These are phyloP conservation scores for Lipophrys pholis DNA, from an alignment of 2,113 vertebrate genomes.

Conservation along the genomic window DNA sequence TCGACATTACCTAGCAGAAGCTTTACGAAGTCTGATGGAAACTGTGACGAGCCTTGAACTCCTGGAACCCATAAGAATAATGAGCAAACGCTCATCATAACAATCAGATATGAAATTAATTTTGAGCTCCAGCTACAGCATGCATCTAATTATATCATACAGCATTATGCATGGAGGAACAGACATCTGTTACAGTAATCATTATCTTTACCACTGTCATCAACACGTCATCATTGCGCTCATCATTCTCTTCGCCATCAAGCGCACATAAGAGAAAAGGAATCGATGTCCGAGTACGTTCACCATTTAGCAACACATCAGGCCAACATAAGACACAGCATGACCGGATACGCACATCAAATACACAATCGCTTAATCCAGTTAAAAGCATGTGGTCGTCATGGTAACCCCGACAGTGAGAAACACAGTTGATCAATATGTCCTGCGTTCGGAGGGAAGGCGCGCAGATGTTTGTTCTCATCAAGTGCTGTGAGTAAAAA, in stretches of 20 bases:
- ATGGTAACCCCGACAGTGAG: conserved; percentile 60
- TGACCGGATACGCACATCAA: conserved; percentile 34
- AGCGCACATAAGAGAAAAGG: not conserved
- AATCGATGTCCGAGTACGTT: not conserved
- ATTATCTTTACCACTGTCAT: conserved; percentile 47
- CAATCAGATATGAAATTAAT: conserved; percentile 34
- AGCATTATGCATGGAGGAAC: conserved; percentile 51
- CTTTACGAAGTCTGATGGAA: conserved; percentile 21
- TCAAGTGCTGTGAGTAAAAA: conserved; percentile 24
- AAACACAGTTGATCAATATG: conserved; percentile 39
- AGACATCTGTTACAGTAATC: conserved; percentile 60
- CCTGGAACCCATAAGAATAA: conserved; percentile 26
- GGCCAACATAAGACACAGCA: conserved; percentile 1
- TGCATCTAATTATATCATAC: conserved; percentile 45
- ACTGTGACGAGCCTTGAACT: conserved; percentile 24
- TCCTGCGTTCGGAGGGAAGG: conserved; percentile 34
- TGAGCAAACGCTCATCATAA: conserved; percentile 16
- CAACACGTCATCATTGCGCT: conserved; percentile 38
- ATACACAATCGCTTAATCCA: conserved; percentile 61
- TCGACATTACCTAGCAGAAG: not conserved
- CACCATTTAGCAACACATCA: conserved; percentile 14
- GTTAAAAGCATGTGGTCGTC: conserved; percentile 56
- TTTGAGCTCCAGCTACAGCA: conserved; percentile 31
- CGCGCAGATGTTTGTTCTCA: conserved; percentile 53
- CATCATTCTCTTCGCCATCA: conserved; percentile 21